These are phyloP conservation scores for Arnoldichthys spilopterus DNA, from an alignment of 2,797 vertebrate genomes.

Conservation along the genomic window DNA sequence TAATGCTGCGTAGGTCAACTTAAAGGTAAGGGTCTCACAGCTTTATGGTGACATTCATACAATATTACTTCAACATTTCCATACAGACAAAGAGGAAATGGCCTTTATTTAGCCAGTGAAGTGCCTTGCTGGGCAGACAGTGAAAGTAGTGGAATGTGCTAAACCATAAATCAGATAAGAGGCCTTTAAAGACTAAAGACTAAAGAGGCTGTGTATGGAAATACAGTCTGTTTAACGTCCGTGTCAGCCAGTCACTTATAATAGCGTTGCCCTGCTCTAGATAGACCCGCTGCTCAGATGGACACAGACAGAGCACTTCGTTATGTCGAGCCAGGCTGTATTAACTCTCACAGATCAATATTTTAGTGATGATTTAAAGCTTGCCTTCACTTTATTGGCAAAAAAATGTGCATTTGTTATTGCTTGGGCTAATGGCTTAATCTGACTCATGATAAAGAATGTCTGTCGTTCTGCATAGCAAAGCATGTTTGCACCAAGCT, in stretches of 20 bases:
- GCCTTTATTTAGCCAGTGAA: slow-evolving; percentile 1
- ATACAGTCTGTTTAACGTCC: slow-evolving; percentile 37
- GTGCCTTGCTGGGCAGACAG: background rate
- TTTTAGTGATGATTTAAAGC: slow-evolving; percentile 47
- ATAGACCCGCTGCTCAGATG: slow-evolving; percentile 35
- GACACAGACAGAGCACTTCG: slow-evolving; percentile 38
- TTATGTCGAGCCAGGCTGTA: slow-evolving; percentile 39
- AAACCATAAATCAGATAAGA: slow-evolving; percentile 41
- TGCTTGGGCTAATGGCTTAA: slow-evolving; percentile 58
- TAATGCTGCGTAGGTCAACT: background rate
- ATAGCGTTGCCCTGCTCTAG: slow-evolving; percentile 30
- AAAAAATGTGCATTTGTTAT: slow-evolving; percentile 52
- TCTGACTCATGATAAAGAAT: slow-evolving; percentile 59
- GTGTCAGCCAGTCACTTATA: slow-evolving; percentile 24
- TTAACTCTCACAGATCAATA: slow-evolving; percentile 57
- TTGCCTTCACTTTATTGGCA: slow-evolving; percentile 49
- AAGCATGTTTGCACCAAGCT: slow-evolving; percentile 30
- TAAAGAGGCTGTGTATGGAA: slow-evolving; percentile 29
- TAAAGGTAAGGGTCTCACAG: background rate
- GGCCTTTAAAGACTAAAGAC: slow-evolving; percentile 19
- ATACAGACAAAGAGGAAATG: slow-evolving; percentile 14
- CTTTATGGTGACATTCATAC: background rate
- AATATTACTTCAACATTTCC: background rate
- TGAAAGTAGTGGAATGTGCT: slow-evolving; percentile 17
- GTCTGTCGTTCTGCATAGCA: slow-evolving; percentile 44